Evolutionary conservation across 37 sponge, comb jelly and placozoan species (phyloP).

Genomic region (Haliclona indistincta): DNA sequence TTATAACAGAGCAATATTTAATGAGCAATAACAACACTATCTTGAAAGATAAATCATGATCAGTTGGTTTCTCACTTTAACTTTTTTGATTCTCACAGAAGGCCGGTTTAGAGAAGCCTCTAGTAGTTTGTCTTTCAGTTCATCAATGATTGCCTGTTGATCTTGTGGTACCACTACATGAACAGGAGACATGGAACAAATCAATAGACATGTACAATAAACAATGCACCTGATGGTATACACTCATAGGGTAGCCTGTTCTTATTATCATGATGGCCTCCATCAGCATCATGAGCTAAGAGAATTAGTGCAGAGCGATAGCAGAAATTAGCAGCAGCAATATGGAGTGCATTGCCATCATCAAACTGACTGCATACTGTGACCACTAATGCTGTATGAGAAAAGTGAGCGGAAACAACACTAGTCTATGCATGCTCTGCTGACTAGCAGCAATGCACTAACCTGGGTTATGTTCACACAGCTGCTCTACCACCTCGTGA

Average conservation of each 20-base stretch:
- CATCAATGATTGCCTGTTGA: not conserved
- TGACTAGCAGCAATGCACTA: not conserved
- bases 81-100: too few species aligned
- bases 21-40: too few species aligned
- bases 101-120: not conserved
- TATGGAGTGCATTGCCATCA: slow-evolving; percentile 79
- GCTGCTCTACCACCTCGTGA: slow-evolving; percentile 52
- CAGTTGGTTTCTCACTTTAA: too few species aligned
- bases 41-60: too few species aligned
- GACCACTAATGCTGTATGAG: slow-evolving; percentile 39
- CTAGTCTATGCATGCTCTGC: not conserved
- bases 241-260: slow-evolving; percentile 49
- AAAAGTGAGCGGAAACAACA: not conserved
- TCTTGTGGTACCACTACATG: not conserved
- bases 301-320: slow-evolving; percentile 45
- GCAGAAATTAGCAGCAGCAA: slow-evolving; percentile 78
- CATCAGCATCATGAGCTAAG: slow-evolving; percentile 43
- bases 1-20: too few species aligned
- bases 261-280: slow-evolving; percentile 14
- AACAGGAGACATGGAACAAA: not conserved
- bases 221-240: slow-evolving; percentile 33
- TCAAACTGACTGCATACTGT: slow-evolving; percentile 60
- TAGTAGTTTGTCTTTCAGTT: not conserved
- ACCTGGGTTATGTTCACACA: slow-evolving; percentile 69
- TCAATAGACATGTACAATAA: not conserved